Evolutionary conservation across 2,113 vertebrate species (phyloP), one percentile per base, ranked within the genome.

Genomic region (Apaloderma vittatum): DNA sequence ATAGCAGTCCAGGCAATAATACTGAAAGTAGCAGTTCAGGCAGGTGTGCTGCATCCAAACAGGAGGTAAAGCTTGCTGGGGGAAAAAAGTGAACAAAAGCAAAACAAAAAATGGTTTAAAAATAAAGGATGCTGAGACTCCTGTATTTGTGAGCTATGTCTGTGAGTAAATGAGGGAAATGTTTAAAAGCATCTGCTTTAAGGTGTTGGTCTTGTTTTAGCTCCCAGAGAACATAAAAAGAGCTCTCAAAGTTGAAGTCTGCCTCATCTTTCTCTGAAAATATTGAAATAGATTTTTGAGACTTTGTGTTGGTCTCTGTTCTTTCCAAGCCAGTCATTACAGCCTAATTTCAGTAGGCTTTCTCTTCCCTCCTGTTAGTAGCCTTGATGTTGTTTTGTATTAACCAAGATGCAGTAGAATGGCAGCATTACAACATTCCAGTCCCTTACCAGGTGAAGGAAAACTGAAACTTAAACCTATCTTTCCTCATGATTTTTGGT

Each of bases 361-460:
- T 77, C 30, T 63, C 21, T 48, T 23, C 36, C 15, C 27, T 90
- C 0, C 0, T 20, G 3, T n/a, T 62, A 40, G 3, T 46, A 12
- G n/a, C 43, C 54, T 70, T 37, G 23, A 26, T 32, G 20, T 26
- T 51, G 32, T 6, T 66, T 32, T 34, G 0, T 27, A 29, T 68
- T 63, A 72, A 51, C 9, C 5, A 72, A 16, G 9, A 29, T 32
- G 20, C 40, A 67, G 46, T 49, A 43, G 26, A 23, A 40, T 32
- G 40, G 20, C 23, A 52, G 5, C 6, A 45, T 72, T 52, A 8
- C 6, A n/a, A 5, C 29, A 17, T 19, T 52, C 8, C 7, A 5
- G 8, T 23, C 26, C 27, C 9, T 71, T 67, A 75, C 20, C 19
- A 19, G 12, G 4, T 40, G 13, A 40, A 21, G 21, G 29, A n/a